Evolutionary conservation across 1,140 invertebrate genomes (phyloP), one percentile per base, ranked within the genome.

Genomic region (Liolophura sinensis): DNA sequence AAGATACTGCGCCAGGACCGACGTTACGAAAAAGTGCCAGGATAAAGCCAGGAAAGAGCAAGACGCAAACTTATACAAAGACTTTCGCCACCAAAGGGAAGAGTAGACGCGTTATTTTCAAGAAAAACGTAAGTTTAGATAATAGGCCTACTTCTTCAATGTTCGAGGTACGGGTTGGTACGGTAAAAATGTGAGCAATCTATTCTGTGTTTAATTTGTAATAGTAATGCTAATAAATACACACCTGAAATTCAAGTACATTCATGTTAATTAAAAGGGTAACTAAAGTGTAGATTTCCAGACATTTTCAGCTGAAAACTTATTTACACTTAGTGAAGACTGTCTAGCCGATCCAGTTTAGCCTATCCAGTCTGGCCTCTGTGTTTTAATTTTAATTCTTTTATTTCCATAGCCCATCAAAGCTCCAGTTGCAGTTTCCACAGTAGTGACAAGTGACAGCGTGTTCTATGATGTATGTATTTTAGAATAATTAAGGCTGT

Each of bases 51-150:
- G 72, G 78, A 69, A 87, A 70, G 80, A 88, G 69, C 75, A 88
- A 58, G 86, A 87, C 75, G 87, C 89, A 82, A 86, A 87, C 14
- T 79, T 87, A 69, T 80, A 86, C 61, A 85, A 88, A 88, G 80
- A 68, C 79, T 74, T 65, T 86, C 0, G 85, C 87, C 0, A 88
- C 89, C 0, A 91, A 91, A 73, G 89, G 91, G 15, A 89, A 91
- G 80, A 92, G 91, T 47, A 87, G 93, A 15, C 84, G 93, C 71
- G 88, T 90, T 27, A 88, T 94, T 58, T 93, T 93, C 76, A 94
- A 94, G 79, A 91, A 91, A 78, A 89, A 88, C 75, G 88, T 89
- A 79, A 73, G 80, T 77, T 48, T 25, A 31, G 27, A 22, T 52
- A 16, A 40, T 9, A 40, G 3, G n/a, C n/a, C 24, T 20, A 52